phyloP scores from a whole-genome alignment of 2,113 vertebrate species.

The Nipponia nippon region DNA sequence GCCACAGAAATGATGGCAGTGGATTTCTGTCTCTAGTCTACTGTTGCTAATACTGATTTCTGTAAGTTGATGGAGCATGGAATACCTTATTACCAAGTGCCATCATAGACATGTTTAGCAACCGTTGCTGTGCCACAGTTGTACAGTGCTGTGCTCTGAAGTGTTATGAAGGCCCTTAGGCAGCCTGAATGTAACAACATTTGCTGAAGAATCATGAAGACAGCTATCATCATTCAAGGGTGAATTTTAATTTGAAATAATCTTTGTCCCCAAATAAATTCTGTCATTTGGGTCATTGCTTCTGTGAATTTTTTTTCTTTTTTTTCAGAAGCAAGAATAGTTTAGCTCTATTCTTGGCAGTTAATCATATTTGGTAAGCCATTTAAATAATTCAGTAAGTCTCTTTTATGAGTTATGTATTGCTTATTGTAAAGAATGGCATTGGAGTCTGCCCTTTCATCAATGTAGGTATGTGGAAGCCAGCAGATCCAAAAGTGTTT shows the following conservation, averaged over 20 bases:
- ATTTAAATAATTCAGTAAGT: not conserved
- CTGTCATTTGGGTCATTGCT: not conserved
- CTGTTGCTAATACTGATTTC: slow-evolving; percentile 40
- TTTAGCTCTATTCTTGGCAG: not conserved
- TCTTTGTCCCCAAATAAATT: not conserved
- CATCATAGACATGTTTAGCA: slow-evolving; percentile 15
- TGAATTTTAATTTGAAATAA: slow-evolving; percentile 13
- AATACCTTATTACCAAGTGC: not conserved
- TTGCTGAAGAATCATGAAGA: slow-evolving; percentile 1
- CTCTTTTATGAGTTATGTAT: not conserved
- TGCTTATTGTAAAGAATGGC: not conserved
- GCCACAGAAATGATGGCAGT: not conserved
- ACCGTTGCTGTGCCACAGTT: not conserved
- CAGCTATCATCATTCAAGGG: not conserved
- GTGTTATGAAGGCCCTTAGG: not conserved
- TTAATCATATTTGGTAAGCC: not conserved
- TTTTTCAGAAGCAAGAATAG: not conserved
- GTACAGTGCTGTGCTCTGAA: slow-evolving; percentile 10
- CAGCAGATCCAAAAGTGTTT: not conserved
- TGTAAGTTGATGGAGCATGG: slow-evolving; percentile 32
- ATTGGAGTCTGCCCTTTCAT: not conserved
- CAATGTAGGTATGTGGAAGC: not conserved
- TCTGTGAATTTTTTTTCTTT: not conserved
- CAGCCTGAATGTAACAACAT: not conserved
- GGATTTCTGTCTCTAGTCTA: slow-evolving; percentile 16